A percentile compares a stretch with the other conserved stretches of the same genome.
Evolutionary conservation across 1,140 invertebrate species (phyloP).

Genomic region (Drosophila bifasciata): DNA sequence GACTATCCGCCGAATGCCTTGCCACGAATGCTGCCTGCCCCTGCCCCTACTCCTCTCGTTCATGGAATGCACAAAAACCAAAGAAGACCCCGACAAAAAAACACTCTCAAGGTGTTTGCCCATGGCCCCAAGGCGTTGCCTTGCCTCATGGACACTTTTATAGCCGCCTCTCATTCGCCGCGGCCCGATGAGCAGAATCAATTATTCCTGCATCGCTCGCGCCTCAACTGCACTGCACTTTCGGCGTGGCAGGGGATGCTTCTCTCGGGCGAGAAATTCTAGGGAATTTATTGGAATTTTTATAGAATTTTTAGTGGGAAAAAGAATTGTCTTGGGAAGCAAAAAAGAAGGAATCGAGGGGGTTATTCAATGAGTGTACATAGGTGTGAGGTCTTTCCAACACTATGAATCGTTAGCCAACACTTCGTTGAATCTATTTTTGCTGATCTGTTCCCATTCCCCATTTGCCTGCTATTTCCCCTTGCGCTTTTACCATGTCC

Average conservation of each 20-base stretch:
- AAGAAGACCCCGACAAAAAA: slow-evolving; percentile 23
- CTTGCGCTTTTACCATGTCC: not conserved
- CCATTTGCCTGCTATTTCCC: no score
- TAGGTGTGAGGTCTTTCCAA: no score
- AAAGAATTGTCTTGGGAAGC: no score
- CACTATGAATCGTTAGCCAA: not conserved
- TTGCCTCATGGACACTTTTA: slow-evolving; percentile 64
- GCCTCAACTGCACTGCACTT: slow-evolving; percentile 16
- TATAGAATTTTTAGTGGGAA: slow-evolving; percentile 5
- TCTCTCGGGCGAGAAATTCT: not conserved
- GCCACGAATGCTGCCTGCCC: not conserved
- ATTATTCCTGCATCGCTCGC: slow-evolving; percentile 51
- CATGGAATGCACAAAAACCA: slow-evolving; percentile 21
- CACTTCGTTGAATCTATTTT: not conserved
- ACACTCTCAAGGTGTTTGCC: slow-evolving; percentile 36
- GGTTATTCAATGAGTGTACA: not conserved
- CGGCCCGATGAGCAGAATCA: slow-evolving; percentile 62
- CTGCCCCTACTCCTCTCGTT: slow-evolving; percentile 10
- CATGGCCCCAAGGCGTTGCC: slow-evolving; percentile 34
- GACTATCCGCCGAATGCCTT: not conserved
- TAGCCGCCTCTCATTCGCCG: slow-evolving; percentile 48
- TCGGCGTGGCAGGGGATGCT: slow-evolving; percentile 4
- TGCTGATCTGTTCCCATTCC: not conserved
- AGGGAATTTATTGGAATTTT: slow-evolving; percentile 14
- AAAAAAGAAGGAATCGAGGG: no score